Base-by-base conservation (phyloP, 2,797 vertebrate species). In the Dallia pectoralis region DNA sequence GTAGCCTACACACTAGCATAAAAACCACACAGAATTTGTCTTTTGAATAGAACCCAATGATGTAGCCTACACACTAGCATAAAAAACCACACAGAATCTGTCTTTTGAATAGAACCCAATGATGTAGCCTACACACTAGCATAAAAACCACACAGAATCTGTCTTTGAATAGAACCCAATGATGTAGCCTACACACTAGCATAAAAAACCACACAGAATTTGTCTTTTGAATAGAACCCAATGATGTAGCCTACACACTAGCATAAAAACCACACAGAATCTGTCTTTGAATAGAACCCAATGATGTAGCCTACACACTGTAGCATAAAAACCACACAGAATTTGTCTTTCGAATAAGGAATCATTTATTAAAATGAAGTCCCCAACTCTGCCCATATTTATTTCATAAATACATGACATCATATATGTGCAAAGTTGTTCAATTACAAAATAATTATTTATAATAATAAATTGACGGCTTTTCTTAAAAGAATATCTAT, bases 341-440 rank as follows among this genome's bases (percentile, higher is more conserved):
- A 69, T n/a, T 48, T 51, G 48, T 48, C 40, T 44, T 44, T 44
- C 14, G 6, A 48, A n/a, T 19, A 33, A 51, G 47, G 67, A 48
- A 69, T 69, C 44, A 51, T 69, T 69, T 30, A 69, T 69, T 51
- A 8, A 32, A 32, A 64, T 64, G 62, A 48, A 49, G 47, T 69
- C 67, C 32, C 67, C 47, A 51, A 30, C 16, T 47, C 40, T 25
- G 40, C 27, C 16, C 15, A 49, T 68, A 18, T 29, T 32, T 69
- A 51, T 51, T 69, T 69, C 67, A 69, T 69, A 64, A 32, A 32
- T 64, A 19, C 32, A 18, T 30, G 62, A 64, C 62, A 64, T 64
- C 62, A 64, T 64, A 3, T 64, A 8, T 56, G 27, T 30, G 62
- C 19, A 19, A 64, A 64, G 18, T 18, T 64, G 15, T 30, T 15